These are phyloP conservation scores for Enteromius argenteus DNA, from an alignment of 2,797 vertebrate genomes.

Conservation along the genomic window DNA sequence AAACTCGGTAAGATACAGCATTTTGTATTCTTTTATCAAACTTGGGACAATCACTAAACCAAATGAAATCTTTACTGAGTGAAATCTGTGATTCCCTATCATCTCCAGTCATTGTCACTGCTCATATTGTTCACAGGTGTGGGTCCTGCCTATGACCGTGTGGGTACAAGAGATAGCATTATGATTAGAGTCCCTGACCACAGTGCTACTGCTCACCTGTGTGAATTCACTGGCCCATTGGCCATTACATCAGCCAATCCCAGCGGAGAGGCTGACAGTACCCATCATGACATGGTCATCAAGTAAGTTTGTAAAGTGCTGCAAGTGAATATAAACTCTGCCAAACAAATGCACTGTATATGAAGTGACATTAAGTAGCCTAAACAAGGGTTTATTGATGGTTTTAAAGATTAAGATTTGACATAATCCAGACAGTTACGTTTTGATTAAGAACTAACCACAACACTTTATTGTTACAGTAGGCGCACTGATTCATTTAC, in stretches of 20 bases:
- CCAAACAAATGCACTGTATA: neutral
- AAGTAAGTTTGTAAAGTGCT: constrained; percentile 72
- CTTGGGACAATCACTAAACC: neutral
- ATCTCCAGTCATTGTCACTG: neutral
- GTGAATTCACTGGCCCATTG: constrained; percentile 87
- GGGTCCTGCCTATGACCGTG: constrained; percentile 84
- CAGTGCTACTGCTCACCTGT: constrained; percentile 85
- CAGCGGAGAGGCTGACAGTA: constrained; percentile 89
- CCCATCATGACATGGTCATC: constrained; percentile 90
- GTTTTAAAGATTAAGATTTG: neutral
- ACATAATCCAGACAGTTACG: neutral
- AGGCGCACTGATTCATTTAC: constrained; percentile 8
- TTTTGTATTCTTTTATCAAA: neutral
- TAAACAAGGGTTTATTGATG: neutral
- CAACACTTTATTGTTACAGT: neutral
- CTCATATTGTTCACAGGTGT: constrained; percentile 75
- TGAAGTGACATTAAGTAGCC: neutral
- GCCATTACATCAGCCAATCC: constrained; percentile 92
- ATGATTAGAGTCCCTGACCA: constrained; percentile 93
- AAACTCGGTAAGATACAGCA: constrained; percentile 78
- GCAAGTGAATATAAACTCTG: neutral
- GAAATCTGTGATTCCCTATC: neutral
- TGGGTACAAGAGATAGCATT: constrained; percentile 89
- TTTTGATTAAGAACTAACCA: neutral
- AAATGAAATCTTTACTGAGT: neutral